Conservation (phyloP, 2,888 invertebrate species). For the Dysmachus trigonus region DNA sequence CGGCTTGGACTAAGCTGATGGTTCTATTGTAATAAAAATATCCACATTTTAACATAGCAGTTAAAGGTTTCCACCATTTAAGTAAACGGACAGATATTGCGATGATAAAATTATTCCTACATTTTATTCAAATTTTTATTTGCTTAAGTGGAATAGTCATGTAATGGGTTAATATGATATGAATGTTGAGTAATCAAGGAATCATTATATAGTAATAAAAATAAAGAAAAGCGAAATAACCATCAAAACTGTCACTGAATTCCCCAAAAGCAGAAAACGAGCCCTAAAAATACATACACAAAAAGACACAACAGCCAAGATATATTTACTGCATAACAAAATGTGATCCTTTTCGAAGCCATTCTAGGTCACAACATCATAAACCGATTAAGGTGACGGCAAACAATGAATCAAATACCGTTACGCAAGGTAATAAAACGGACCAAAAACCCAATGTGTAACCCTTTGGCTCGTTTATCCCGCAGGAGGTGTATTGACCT, state of each 20-base stretch:
- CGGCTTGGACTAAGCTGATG: no score
- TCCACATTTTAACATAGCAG: no score
- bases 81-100: no score
- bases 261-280: neutral
- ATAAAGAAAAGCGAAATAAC: neutral
- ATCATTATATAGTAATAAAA: neutral
- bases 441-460: neutral
- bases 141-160: no score
- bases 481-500: constrained; percentile 28
- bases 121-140: no score
- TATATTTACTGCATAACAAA: neutral
- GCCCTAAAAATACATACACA: neutral
- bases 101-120: no score
- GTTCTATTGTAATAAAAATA: no score
- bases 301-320: neutral
- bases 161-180: no score
- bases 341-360: neutral
- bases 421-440: constrained; percentile 26
- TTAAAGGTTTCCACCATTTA: no score
- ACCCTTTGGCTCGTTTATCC: constrained; percentile 6
- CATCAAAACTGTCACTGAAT: neutral
- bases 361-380: constrained; percentile 31
- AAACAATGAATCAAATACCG: constrained; percentile 34
- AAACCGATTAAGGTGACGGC: constrained; percentile 15
- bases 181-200: neutral